These are phyloP conservation scores for Delichon dasypus DNA, from an alignment of 2,797 vertebrate genomes.

Conservation along the genomic window DNA sequence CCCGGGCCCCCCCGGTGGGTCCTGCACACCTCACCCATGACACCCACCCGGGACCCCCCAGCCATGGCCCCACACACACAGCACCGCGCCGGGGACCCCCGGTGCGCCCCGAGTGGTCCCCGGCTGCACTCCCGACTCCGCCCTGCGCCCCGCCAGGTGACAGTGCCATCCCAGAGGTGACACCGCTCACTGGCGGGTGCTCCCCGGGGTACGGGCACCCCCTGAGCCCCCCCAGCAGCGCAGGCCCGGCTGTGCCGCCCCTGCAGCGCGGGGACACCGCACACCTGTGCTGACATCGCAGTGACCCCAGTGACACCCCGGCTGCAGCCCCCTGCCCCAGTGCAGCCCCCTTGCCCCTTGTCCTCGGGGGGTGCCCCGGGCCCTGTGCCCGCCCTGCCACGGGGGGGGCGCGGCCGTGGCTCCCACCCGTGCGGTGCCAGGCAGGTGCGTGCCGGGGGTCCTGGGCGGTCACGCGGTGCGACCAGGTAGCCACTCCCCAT, in stretches of 20 bases:
- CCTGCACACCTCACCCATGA: neutral
- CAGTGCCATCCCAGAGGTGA: neutral
- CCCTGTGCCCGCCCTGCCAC: neutral
- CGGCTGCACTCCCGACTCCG: neutral
- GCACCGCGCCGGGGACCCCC: neutral
- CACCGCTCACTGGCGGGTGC: neutral
- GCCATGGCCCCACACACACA: rapidly evolving
- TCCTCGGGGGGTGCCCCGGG: rapidly evolving
- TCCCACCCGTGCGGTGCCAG: neutral
- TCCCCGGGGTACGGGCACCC: neutral
- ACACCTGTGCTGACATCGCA: neutral
- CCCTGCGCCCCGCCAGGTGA: neutral
- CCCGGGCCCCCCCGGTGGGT: neutral
- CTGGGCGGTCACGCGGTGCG: neutral
- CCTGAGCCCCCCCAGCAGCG: neutral
- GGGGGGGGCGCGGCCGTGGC: rapidly evolving
- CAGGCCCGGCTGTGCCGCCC: neutral
- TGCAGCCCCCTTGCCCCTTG: neutral
- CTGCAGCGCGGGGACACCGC: neutral
- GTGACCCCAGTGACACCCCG: neutral
- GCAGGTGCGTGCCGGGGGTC: neutral
- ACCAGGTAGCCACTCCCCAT: neutral
- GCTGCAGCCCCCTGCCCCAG: neutral
- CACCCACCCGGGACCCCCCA: neutral
- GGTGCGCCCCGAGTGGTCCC: neutral